A percentile compares a stretch with the other conserved stretches of the same genome.
Evolutionary conservation across 92 coral and sea anemone genomes (phyloP).

Genomic region (Phenganax marumi): DNA sequence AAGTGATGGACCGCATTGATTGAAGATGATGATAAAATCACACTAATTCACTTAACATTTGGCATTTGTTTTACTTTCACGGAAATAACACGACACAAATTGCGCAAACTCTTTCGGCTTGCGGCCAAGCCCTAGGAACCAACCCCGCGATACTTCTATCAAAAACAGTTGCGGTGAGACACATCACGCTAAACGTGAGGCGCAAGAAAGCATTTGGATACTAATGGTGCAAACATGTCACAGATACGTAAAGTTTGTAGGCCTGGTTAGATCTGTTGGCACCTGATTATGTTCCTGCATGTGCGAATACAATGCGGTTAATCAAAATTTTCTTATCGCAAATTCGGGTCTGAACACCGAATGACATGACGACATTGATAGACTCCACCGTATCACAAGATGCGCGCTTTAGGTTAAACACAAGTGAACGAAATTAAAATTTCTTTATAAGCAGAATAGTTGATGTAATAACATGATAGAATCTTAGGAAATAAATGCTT

Average conservation of each 20-base stretch:
- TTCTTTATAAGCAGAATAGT: not conserved
- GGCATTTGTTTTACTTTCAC: not conserved
- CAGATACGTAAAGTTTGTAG: too few species aligned
- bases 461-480: not conserved
- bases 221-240: too few species aligned
- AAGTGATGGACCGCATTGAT: constrained; percentile 25
- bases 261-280: constrained; percentile 32
- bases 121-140: too few species aligned
- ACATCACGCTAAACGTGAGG: too few species aligned
- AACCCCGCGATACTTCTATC: too few species aligned
- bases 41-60: constrained; percentile 14
- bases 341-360: not conserved
- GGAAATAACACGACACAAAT: not conserved
- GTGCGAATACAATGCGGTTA: constrained; percentile 22
- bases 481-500: not conserved
- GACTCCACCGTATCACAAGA: not conserved
- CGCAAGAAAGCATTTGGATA: too few species aligned
- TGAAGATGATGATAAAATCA: constrained; percentile 30
- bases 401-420: constrained; percentile 4
- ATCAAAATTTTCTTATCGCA: constrained; percentile 1
- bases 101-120: too few species aligned
- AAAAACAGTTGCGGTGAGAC: too few species aligned
- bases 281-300: constrained; percentile 11
- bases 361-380: not conserved
- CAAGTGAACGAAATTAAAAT: not conserved